Evolutionary conservation across 2,113 vertebrate species (phyloP), one percentile per base, ranked within the genome.

Genomic region (Asarcornis scutulata): DNA sequence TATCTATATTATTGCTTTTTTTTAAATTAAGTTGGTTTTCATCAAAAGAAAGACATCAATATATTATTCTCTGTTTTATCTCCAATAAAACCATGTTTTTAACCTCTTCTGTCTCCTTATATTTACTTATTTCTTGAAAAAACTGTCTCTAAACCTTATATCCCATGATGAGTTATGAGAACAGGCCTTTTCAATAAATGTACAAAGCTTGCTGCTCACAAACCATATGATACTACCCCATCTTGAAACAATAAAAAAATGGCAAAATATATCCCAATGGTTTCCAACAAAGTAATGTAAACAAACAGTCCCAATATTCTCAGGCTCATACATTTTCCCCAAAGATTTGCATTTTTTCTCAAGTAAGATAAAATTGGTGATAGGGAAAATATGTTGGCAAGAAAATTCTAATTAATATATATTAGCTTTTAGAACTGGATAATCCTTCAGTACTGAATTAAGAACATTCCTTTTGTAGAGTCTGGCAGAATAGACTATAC

Each of bases 221-320:
- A 86, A 78, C 22, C 29, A 8, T 75, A 64, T 44, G 64, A 91
- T 66, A 68, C 18, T 71, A 67, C 2, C 53, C 13, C 86, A 93
- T 95, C 92, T 95, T 95, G 92, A 97, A 96, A 38, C 56, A 97
- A 97, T 96, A 86, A 88, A 83, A 80, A 86, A 92, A 80, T 32
- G 80, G 60, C 86, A 95, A 96, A 95, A 87, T 73, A 87, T 15
- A 46, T 66, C 34, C 46, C 13, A 79, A 62, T 36, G 69, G 40
- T 81, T 92, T 96, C 95, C 95, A 96, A 64, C 32, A 69, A 72
- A 92, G 38, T 92, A 87, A 95, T 87, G 31, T 91, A 94, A 95
- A 95, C 71, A 96, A 92, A 87, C 44, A 73, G 58, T 76, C 50
- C 16, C 4, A 31, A n/a, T 95, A 89, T 89, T 91, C 81, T 89